Conservation (phyloP, 2,797 vertebrate species). For the Danio jaintianensis region DNA sequence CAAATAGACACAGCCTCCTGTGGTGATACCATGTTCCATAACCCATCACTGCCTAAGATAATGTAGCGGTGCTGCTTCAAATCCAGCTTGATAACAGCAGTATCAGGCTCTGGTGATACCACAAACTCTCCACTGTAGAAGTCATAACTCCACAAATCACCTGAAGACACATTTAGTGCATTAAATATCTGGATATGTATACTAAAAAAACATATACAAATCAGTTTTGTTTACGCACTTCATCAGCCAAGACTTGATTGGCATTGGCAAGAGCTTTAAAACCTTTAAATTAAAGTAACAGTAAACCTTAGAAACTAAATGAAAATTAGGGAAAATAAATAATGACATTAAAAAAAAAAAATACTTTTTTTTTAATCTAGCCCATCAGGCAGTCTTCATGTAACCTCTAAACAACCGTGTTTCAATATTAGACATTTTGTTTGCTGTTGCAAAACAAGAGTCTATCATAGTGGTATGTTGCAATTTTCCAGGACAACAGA, state of each 20-base stretch:
- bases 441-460: conserved; percentile 9
- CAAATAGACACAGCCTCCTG: conserved; percentile 95
- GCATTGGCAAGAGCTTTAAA: not conserved
- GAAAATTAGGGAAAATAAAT: too few species aligned
- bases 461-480: conserved; percentile 29
- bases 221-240: not conserved
- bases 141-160: conserved; percentile 98
- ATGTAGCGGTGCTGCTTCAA: conserved; percentile 92
- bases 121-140: conserved; percentile 99
- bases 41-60: conserved; percentile 94
- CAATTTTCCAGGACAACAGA: not conserved
- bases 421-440: conserved; percentile 1
- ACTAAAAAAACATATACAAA: not conserved
- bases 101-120: conserved; percentile 97
- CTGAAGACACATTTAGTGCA: conserved; percentile 67
- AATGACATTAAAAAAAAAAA: too few species aligned
- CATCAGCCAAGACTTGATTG: not conserved
- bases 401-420: conserved; percentile 7
- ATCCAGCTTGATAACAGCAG: conserved; percentile 92
- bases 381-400: too few species aligned
- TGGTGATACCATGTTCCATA: conserved; percentile 99
- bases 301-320: too few species aligned
- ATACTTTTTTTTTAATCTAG: not conserved
- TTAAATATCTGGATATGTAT: not conserved
- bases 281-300: too few species aligned